Evolutionary conservation across 2,888 invertebrate species (phyloP), one percentile per base, ranked within the genome.

Genomic region (Lycia hirtaria): DNA sequence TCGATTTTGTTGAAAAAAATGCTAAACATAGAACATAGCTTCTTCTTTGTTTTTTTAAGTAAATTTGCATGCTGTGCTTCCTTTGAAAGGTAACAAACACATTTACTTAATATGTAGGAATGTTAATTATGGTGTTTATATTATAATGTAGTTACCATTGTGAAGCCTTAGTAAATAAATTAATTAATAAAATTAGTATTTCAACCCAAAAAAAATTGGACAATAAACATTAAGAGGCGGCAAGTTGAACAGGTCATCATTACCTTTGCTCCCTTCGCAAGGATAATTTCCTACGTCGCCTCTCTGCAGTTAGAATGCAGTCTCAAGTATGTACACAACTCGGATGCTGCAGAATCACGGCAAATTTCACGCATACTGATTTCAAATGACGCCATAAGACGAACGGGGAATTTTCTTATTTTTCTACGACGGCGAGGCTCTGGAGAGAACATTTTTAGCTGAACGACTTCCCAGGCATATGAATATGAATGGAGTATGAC

Each of bases 291-390:
- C 62, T 65, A 69, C 69, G 69, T 69, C 65, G 54, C 67, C 65
- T 65, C 70, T 68, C 68, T 69, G 70, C 73, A 75, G 67, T 72
- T 59, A 62, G 50, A 67, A 74, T 75, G 76, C 79, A 76, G 65
- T 51, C 56, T 61, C 57, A 32, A 61, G 63, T n/a, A n/a, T n/a
- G n/a, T 59, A 53, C 32, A 62, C 62, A 56, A 60, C 49, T 32
- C 44, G 20, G 43, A 37, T 30, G 48, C 52, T 49, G 43, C 70
- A 74, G 74, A 81, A 82, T 81, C 81, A 80, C 82, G 83, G 75
- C 83, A 75, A 89, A 91, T 91, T 91, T 91, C 86, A 91, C 88
- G 88, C 86, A 59, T 70, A 77, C 76, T 85, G 89, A 83, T 51
- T 77, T 58, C 66, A 73, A 78, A 80, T 78, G 80, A 76, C 65